A percentile compares a stretch with the other conserved stretches of the same genome.
Conservation (phyloP, 23 tunicate genomes). For the Diplosoma virens region DNA sequence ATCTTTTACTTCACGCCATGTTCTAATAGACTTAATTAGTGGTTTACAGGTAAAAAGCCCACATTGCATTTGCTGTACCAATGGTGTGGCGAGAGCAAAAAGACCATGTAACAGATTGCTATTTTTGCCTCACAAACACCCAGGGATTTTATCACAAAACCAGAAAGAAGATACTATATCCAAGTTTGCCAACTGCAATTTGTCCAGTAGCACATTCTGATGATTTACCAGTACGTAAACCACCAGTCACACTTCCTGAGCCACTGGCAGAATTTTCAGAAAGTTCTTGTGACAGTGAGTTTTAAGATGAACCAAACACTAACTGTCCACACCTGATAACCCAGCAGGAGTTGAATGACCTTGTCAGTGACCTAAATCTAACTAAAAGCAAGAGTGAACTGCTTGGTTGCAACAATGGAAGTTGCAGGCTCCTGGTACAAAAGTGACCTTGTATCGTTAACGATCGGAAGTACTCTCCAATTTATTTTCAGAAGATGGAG, state of each 20-base stretch:
- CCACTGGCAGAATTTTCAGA: conserved; percentile 13
- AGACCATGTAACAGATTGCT: conserved; percentile 23
- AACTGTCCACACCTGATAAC: no score
- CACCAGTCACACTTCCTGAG: conserved; percentile 6
- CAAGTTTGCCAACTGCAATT: conserved; percentile 10
- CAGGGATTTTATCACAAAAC: conserved; percentile 1
- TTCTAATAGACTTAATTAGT: no score
- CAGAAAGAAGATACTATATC: conserved; percentile 21
- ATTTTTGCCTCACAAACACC: conserved; percentile 22
- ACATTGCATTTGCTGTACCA: conserved; percentile 35
- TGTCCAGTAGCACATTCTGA: conserved; percentile 16
- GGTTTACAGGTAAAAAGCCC: no score
- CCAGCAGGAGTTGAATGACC: no score
- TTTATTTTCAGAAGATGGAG: background rate
- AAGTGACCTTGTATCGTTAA: conserved; percentile 13
- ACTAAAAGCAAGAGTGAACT: conserved; percentile 11
- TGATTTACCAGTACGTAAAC: conserved; percentile 1
- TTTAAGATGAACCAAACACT: no score
- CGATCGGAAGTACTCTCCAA: background rate
- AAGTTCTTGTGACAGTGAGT: no score
- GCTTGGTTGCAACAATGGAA: conserved; percentile 24
- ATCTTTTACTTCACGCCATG: no score
- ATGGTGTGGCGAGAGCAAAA: conserved; percentile 39
- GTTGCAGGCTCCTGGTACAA: conserved; percentile 11
- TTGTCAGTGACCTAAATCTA: conserved; percentile 3